phyloP scores from a whole-genome alignment of 2,113 vertebrate species.

The Cyanoderma ruficeps region DNA sequence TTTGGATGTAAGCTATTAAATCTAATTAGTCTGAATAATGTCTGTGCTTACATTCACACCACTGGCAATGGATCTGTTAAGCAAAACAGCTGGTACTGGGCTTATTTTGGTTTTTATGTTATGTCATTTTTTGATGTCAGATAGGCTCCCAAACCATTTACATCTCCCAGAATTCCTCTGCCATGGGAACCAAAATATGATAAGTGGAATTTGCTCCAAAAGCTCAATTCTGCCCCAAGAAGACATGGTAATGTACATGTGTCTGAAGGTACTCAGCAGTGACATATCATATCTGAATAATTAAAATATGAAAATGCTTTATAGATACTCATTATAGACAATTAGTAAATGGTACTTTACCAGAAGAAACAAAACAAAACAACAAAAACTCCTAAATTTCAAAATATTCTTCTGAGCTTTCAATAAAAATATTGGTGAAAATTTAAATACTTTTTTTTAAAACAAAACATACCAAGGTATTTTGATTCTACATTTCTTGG shows the following conservation, averaged over 20 bases:
- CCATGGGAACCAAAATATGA: background rate
- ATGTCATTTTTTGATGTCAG: background rate
- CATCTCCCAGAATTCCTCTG: background rate
- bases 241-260: accelerated
- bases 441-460: background rate
- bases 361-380: background rate
- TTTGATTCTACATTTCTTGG: background rate
- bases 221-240: background rate
- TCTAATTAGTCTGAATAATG: background rate
- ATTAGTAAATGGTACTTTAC: background rate
- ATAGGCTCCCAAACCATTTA: background rate
- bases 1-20: background rate
- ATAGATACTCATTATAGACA: background rate
- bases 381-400: background rate
- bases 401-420: background rate
- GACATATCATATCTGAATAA: background rate
- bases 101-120: background rate
- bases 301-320: background rate
- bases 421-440: background rate
- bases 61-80: background rate
- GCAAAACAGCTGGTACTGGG: background rate
- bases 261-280: background rate
- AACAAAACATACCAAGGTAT: background rate
- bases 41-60: background rate
- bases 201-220: background rate